A percentile compares a stretch with the other conserved stretches of the same genome.
phyloP scores from a whole-genome alignment of 2,113 vertebrate genomes.

The Calonectris borealis region DNA sequence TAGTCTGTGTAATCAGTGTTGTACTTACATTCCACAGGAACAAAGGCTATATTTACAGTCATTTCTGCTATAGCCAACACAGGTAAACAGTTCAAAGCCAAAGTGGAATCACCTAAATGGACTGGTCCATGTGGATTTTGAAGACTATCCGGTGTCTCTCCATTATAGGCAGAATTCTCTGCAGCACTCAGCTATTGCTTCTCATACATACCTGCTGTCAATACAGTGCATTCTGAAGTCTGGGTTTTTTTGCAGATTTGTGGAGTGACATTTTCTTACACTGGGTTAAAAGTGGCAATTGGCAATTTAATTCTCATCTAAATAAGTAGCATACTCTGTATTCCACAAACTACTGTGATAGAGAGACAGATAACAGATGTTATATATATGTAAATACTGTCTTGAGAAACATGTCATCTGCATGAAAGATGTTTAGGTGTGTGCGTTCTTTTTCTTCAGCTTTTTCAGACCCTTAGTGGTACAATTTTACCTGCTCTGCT shows the following conservation, averaged over 20 bases:
- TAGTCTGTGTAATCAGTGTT: neutral
- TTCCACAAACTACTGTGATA: neutral
- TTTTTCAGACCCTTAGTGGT: neutral
- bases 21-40: neutral
- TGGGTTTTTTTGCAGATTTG: neutral
- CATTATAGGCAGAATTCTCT: neutral
- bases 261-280: neutral
- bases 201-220: neutral
- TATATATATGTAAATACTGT: neutral
- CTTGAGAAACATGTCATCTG: neutral
- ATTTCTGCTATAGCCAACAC: neutral
- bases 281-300: neutral
- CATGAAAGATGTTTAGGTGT: neutral
- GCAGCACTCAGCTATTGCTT: accelerated
- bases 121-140: neutral
- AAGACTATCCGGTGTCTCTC: neutral
- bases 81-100: neutral
- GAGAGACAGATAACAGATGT: neutral
- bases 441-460: neutral
- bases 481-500: neutral
- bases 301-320: neutral
- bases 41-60: neutral
- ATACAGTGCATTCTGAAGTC: neutral
- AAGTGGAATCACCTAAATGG: neutral
- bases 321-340: neutral